Base-by-base conservation (phyloP, 2,797 vertebrate species). In the Peromyscus attwateri region DNA sequence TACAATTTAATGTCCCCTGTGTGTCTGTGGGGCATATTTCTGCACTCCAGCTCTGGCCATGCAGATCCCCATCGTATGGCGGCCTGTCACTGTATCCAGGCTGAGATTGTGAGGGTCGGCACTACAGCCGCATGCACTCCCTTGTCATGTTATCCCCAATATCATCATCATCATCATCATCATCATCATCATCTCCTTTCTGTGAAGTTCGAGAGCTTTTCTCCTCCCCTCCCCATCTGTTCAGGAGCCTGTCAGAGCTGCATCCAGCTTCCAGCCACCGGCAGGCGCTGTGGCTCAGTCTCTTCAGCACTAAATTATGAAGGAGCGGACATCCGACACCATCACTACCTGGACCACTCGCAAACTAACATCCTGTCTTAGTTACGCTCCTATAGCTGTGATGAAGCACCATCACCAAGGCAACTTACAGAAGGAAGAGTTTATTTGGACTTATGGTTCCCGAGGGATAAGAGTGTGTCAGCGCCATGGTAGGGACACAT, bases 51-150 rank as follows among this genome's bases (percentile, higher is more conserved):
- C 34, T 66, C 83, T n/a, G 46, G 85, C 14, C 19, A 23, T 25
- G 8, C 21, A 17, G 17, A 6, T 13, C 25, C 21, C 52, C 52
- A 27, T 4, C 80, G 11, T 29, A 62, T 0, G 0, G 0, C 17
- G 2, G 52, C 60, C 13, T 68, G 64, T 1, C 3, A 31, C 43
- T 85, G 71, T 17, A 17, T 23, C 27, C 83, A 55, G 52, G 29
- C 57, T 27, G 70, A 83, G 52, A n/a, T 49, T 40, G 3, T 5
- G 6, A 13, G 16, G 19, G 62, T 70, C 19, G 31, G 3, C 83
- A 49, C 29, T 43, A 40, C 17, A 52, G 29, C 12, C 12, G 2
- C 2, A 40, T 4, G 29, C 5, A 34, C 62, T 6, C 57, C 77
- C 85, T 34, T 21, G 34, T 4, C 13, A 0, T 0, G 64, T 2